These are phyloP conservation scores for Apostichopus californicus DNA, from an alignment of 35 echinoderm and acorn worm genomes.

Conservation along the genomic window DNA sequence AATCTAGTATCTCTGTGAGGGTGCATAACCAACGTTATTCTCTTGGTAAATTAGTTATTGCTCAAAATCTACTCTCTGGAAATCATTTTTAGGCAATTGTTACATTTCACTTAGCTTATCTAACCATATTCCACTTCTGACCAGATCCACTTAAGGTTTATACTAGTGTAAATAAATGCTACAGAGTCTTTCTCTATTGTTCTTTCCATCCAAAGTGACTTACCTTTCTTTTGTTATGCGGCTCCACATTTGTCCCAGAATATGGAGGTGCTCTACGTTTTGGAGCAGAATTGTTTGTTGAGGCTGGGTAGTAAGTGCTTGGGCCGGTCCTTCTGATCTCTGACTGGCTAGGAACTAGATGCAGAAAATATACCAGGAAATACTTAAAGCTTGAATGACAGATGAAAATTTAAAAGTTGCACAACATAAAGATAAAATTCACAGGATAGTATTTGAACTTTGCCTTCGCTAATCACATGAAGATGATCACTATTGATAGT, in stretches of 20 bases:
- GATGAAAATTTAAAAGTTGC: not conserved
- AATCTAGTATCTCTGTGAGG: too few species aligned
- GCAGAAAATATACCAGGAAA: not conserved
- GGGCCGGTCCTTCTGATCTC: not conserved
- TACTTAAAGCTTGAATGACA: not conserved
- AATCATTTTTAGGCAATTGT: not conserved
- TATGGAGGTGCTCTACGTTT: not conserved
- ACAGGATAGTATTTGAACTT: not conserved
- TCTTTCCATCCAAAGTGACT: not conserved
- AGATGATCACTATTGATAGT: not conserved
- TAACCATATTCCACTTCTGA: not conserved
- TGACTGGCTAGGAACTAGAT: not conserved
- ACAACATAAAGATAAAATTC: not conserved
- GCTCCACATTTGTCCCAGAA: not conserved
- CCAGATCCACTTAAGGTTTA: not conserved
- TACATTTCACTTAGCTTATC: not conserved
- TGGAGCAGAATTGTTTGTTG: not conserved
- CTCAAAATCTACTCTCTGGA: not conserved
- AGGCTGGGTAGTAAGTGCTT: not conserved
- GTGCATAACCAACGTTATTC: not conserved
- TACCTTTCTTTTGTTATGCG: not conserved
- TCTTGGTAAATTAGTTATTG: not conserved
- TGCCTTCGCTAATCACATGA: not conserved
- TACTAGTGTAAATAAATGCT: not conserved
- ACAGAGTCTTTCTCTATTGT: not conserved